A percentile compares a stretch with the other conserved stretches of the same genome.
Conservation (phyloP, 1,140 invertebrate species). For the Macrocentrus cingulum region DNA sequence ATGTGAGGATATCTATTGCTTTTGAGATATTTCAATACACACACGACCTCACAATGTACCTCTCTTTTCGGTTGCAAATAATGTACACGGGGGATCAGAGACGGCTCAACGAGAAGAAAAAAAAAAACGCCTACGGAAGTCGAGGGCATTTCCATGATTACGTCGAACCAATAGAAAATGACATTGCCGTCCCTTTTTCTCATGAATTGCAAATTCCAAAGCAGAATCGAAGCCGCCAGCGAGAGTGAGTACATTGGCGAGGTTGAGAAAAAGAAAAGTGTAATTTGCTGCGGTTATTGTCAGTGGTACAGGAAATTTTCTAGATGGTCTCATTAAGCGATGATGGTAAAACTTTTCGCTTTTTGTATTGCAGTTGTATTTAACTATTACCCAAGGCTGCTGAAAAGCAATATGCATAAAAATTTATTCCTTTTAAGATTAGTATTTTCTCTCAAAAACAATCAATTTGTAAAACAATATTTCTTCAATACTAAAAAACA, state of each 20-base stretch:
- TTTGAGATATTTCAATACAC: constrained; percentile 8
- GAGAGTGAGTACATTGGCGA: background rate
- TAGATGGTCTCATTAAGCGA: background rate
- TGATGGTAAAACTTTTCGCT: background rate
- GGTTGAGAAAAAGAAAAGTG: constrained; percentile 6
- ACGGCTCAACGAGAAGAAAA: background rate
- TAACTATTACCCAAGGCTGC: background rate
- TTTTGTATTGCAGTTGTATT: background rate
- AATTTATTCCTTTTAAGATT: too few relatives aligned
- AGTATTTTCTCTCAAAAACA: too few relatives aligned
- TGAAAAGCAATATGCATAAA: too few relatives aligned
- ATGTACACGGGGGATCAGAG: constrained; percentile 7
- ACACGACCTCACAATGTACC: too few relatives aligned
- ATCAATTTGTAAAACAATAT: too few relatives aligned
- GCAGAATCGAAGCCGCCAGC: constrained; percentile 12
- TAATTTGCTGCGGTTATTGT: constrained; percentile 14
- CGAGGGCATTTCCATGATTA: constrained; percentile 23
- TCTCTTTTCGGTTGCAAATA: constrained; percentile 4
- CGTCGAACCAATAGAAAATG: constrained; percentile 17
- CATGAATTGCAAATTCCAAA: constrained; percentile 27
- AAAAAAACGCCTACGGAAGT: background rate
- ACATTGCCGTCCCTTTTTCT: constrained; percentile 9
- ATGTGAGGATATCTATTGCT: too few relatives aligned
- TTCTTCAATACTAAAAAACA: too few relatives aligned
- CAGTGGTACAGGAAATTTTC: background rate